Percentiles rank a stretch among this genome's conserved stretches.
phyloP scores from a whole-genome alignment of 2,113 vertebrate genomes.

The Egretta garzetta region DNA sequence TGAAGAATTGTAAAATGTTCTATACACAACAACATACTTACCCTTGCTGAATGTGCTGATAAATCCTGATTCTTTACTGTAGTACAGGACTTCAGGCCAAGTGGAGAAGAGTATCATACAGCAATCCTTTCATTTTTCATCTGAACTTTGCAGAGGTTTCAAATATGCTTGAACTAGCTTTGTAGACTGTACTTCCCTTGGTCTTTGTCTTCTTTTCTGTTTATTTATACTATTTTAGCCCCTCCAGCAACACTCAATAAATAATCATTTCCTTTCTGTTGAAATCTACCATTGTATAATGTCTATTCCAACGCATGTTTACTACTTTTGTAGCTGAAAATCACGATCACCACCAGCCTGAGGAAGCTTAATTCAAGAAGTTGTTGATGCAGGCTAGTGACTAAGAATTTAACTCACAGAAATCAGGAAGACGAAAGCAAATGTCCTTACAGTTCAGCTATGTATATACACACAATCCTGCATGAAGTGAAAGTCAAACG shows the following conservation, averaged over 20 bases:
- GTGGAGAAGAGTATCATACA: neutral
- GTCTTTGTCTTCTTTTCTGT: constrained; percentile 32
- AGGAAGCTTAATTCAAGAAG: neutral
- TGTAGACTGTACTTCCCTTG: neutral
- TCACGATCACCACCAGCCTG: neutral
- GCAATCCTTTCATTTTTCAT: neutral
- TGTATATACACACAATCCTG: neutral
- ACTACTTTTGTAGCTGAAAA: neutral
- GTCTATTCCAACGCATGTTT: neutral
- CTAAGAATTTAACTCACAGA: neutral
- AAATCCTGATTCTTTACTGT: neutral
- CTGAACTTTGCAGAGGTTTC: neutral
- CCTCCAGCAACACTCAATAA: constrained; percentile 14
- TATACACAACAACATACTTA: neutral
- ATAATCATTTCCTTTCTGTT: constrained; percentile 12
- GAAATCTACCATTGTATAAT: neutral
- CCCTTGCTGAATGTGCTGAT: neutral
- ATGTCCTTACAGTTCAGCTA: neutral
- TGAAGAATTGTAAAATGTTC: neutral
- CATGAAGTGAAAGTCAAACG: neutral
- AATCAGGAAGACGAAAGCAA: neutral
- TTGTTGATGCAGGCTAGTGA: neutral
- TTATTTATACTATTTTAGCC: constrained; percentile 24
- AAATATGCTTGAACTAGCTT: neutral
- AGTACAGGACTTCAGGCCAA: neutral